Percentiles rank a stretch among this genome's conserved stretches.
phyloP scores from a whole-genome alignment of 1,140 invertebrate genomes.

The Apocrypta bakeri region DNA sequence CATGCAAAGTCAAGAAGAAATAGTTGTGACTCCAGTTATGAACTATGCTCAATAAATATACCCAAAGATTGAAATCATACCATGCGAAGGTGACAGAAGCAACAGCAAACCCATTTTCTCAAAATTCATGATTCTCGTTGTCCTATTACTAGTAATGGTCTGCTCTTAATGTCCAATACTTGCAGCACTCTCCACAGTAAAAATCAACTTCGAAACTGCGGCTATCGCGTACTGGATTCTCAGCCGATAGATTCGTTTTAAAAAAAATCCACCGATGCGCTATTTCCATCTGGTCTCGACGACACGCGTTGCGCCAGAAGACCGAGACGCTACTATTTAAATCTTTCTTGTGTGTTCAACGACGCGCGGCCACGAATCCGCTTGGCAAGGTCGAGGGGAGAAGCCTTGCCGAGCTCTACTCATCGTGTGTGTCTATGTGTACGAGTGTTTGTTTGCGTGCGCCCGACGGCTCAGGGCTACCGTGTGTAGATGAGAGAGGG shows the following conservation, averaged over 20 bases:
- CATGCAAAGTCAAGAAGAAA: background rate
- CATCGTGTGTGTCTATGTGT: background rate
- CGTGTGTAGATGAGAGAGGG: background rate
- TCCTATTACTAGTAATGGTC: background rate
- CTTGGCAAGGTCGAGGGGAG: slow-evolving; percentile 27
- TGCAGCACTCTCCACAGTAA: background rate
- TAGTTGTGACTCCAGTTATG: too few relatives aligned
- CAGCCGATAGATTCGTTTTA: background rate
- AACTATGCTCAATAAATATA: background rate
- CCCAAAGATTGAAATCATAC: background rate
- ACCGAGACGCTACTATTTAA: slow-evolving; percentile 12
- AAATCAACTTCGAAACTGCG: background rate
- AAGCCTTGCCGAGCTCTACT: slow-evolving; percentile 4
- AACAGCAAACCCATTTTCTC: background rate
- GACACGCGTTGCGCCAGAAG: slow-evolving; percentile 7
- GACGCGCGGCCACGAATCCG: slow-evolving; percentile 25
- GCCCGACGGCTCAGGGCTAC: background rate
- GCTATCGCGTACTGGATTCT: background rate
- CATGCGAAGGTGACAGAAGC: slow-evolving; percentile 19
- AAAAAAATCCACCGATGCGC: background rate
- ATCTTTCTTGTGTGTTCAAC: background rate
- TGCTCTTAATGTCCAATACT: background rate
- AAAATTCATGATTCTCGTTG: background rate
- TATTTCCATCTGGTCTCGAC: background rate
- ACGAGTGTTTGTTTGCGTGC: background rate